phyloP scores from a whole-genome alignment of 2,797 vertebrate species.

The Acanthiza pusilla region DNA sequence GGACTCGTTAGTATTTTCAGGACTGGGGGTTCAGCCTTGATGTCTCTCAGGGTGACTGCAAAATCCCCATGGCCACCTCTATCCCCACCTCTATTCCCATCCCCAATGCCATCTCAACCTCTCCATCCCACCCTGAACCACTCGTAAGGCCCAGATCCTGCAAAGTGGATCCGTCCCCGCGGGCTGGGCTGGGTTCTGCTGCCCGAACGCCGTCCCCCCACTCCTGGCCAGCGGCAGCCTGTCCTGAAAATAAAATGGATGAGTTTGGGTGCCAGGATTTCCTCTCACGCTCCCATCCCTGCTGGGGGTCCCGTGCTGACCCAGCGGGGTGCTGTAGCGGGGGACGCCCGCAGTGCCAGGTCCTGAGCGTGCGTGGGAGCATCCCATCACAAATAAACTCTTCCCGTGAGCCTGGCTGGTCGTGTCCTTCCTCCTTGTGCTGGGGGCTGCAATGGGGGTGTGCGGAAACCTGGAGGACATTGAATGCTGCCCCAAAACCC shows the following conservation, averaged over 20 bases:
- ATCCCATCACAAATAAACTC: constrained; percentile 23
- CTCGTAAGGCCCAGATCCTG: background rate
- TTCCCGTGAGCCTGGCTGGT: background rate
- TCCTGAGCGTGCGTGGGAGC: background rate
- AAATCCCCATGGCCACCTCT: background rate
- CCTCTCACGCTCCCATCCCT: background rate
- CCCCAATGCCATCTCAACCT: background rate
- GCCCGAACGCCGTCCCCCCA: fast-evolving
- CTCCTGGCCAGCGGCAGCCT: fast-evolving
- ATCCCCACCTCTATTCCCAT: no score
- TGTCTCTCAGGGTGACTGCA: background rate
- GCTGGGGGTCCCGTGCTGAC: background rate
- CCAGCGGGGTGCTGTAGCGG: fast-evolving
- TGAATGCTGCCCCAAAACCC: background rate
- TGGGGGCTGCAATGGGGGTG: no score
- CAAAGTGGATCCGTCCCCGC: fast-evolving
- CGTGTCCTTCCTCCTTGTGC: background rate
- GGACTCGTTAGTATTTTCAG: background rate
- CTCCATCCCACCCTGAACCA: background rate
- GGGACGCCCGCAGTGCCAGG: fast-evolving
- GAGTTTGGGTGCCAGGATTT: background rate
- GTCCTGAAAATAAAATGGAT: background rate
- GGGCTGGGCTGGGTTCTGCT: background rate
- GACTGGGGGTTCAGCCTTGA: background rate
- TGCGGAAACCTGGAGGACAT: background rate